phyloP scores from a whole-genome alignment of 2,888 invertebrate genomes.

The Apantesis nais region DNA sequence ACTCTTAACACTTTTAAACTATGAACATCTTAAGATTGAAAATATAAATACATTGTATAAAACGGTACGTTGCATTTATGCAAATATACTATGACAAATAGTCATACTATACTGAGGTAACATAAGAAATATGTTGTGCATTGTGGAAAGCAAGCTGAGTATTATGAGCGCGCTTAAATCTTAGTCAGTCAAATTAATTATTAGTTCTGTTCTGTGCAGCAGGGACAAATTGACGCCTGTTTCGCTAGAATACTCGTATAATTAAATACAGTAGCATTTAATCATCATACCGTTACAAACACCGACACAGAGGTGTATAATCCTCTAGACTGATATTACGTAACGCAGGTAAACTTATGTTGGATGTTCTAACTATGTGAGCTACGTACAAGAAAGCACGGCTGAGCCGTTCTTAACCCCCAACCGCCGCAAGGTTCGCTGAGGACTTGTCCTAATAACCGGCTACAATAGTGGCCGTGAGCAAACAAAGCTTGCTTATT shows the following conservation, averaged over 20 bases:
- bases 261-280: conserved; percentile 45
- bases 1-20: neutral
- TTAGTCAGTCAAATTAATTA: conserved; percentile 48
- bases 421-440: conserved; percentile 53
- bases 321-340: conserved; percentile 38
- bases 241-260: conserved; percentile 39
- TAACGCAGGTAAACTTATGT: conserved; percentile 39
- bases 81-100: conserved; percentile 12
- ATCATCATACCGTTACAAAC: conserved; percentile 38
- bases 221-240: conserved; percentile 46
- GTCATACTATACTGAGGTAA: conserved; percentile 27
- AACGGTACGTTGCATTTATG: neutral
- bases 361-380: conserved; percentile 52
- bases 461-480: conserved; percentile 76
- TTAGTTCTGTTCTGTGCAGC: conserved; percentile 45
- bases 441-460: conserved; percentile 77
- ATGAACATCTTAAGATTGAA: neutral
- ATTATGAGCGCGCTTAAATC: conserved; percentile 46
- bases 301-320: conserved; percentile 34
- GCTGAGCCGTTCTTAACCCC: conserved; percentile 65
- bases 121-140: conserved; percentile 44
- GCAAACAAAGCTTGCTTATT: conserved; percentile 79
- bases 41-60: neutral
- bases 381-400: conserved; percentile 55
- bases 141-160: conserved; percentile 41